These are phyloP conservation scores for Drosophila longiperda DNA, from an alignment of 2,888 invertebrate species.

Conservation along the genomic window DNA sequence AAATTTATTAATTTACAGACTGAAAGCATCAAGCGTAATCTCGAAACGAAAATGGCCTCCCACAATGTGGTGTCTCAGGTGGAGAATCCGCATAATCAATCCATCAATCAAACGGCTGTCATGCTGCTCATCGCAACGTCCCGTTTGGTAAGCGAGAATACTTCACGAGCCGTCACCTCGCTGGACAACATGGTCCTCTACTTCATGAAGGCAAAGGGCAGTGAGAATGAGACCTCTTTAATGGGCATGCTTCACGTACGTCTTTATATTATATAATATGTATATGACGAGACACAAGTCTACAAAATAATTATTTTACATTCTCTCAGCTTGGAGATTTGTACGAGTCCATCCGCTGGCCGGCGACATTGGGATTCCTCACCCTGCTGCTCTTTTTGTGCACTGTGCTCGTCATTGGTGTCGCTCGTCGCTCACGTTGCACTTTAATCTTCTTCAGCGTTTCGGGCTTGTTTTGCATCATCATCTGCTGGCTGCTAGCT, in stretches of 20 bases:
- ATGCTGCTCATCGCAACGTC: constrained; percentile 89
- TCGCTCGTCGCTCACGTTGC: constrained; percentile 89
- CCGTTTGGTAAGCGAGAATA: constrained; percentile 89
- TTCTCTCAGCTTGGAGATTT: constrained; percentile 82
- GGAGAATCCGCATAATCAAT: constrained; percentile 89
- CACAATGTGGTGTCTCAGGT: constrained; percentile 90
- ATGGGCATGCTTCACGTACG: constrained; percentile 84
- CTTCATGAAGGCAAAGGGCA: constrained; percentile 84
- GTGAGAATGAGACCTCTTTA: constrained; percentile 84
- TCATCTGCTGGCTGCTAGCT: constrained; percentile 92
- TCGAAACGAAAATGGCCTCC: constrained; percentile 89
- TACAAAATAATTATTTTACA: background rate
- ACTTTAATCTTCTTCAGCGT: constrained; percentile 96
- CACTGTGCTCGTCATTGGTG: constrained; percentile 85
- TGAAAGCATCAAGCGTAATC: constrained; percentile 90
- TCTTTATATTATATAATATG: background rate
- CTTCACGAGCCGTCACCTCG: constrained; percentile 88
- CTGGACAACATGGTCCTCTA: constrained; percentile 85
- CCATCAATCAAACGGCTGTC: constrained; percentile 89
- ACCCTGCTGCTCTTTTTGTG: constrained; percentile 84
- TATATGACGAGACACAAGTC: too few relatives aligned
- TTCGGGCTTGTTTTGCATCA: constrained; percentile 88
- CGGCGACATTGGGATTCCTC: constrained; percentile 84
- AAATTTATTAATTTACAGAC: constrained; percentile 86
- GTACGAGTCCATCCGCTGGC: constrained; percentile 85